Evolutionary conservation across 92 coral and sea anemone genomes (phyloP).

Genomic region (Isaurus tuberculatus): DNA sequence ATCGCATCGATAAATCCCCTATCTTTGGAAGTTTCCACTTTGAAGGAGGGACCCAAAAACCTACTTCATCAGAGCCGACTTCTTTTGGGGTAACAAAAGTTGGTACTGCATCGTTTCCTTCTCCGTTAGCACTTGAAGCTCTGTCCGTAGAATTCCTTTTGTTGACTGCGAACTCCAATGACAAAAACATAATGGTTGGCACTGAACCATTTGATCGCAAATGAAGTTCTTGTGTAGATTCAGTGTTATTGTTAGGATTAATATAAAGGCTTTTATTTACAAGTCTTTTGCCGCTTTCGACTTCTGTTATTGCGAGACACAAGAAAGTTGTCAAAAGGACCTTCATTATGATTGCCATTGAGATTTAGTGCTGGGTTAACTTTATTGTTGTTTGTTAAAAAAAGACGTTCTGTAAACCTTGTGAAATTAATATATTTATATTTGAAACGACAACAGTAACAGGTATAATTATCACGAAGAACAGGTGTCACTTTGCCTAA

Average conservation of each 20-base stretch:
- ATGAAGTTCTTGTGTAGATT: slow-evolving; percentile 17
- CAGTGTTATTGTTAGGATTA: slow-evolving; percentile 7
- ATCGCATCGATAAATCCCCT: slow-evolving; percentile 75
- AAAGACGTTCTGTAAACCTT: neutral
- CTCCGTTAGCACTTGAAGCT: neutral
- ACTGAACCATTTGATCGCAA: slow-evolving; percentile 40
- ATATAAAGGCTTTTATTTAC: slow-evolving; percentile 20
- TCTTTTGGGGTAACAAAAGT: neutral
- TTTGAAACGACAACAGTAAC: neutral
- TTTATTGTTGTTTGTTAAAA: neutral
- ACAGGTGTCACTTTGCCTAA: neutral
- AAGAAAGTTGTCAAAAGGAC: neutral
- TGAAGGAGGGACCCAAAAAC: slow-evolving; percentile 28
- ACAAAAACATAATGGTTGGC: slow-evolving; percentile 25
- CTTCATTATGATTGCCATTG: slow-evolving; percentile 10
- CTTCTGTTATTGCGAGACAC: slow-evolving; percentile 24
- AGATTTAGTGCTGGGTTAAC: neutral
- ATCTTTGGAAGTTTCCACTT: slow-evolving; percentile 51
- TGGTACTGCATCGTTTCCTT: neutral
- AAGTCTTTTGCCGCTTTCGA: neutral
- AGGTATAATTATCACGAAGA: neutral
- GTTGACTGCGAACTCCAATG: slow-evolving; percentile 39
- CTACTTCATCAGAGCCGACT: neutral
- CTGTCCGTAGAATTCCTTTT: slow-evolving; percentile 19
- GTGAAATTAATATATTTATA: neutral